A percentile compares a stretch with the other conserved stretches of the same genome.
These are phyloP conservation scores for Chrysochloris asiatica DNA, from an alignment of 2,113 vertebrate genomes.

Conservation along the genomic window DNA sequence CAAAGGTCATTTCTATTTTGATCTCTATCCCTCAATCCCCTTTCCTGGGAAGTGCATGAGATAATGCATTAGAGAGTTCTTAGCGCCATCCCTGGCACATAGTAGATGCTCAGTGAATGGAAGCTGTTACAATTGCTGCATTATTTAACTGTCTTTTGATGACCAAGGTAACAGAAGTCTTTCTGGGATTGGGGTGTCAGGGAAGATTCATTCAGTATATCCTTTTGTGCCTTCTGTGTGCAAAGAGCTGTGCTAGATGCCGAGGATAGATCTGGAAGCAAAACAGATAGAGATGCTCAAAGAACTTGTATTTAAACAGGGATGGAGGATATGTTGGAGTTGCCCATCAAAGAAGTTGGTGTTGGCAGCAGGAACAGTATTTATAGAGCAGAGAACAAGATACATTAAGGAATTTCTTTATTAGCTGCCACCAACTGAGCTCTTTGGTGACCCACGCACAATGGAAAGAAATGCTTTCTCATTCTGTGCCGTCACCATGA, in stretches of 20 bases:
- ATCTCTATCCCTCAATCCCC: not conserved
- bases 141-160: not conserved
- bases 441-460: too few relatives aligned
- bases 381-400: not conserved
- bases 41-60: not conserved
- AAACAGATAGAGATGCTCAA: not conserved
- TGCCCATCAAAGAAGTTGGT: not conserved
- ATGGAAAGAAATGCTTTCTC: not conserved
- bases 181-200: not conserved
- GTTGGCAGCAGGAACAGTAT: not conserved
- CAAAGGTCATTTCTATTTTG: too few relatives aligned
- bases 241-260: not conserved
- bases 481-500: not conserved
- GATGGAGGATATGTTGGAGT: too few relatives aligned
- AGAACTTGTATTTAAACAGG: not conserved
- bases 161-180: not conserved
- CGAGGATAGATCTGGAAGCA: not conserved
- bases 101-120: not conserved
- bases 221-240: not conserved
- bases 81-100: not conserved
- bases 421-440: not conserved
- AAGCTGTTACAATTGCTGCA: not conserved
- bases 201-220: not conserved
- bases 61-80: not conserved
- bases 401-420: not conserved